Conservation (phyloP, 2,888 invertebrate genomes). For the Rhyacophila evoluta region DNA sequence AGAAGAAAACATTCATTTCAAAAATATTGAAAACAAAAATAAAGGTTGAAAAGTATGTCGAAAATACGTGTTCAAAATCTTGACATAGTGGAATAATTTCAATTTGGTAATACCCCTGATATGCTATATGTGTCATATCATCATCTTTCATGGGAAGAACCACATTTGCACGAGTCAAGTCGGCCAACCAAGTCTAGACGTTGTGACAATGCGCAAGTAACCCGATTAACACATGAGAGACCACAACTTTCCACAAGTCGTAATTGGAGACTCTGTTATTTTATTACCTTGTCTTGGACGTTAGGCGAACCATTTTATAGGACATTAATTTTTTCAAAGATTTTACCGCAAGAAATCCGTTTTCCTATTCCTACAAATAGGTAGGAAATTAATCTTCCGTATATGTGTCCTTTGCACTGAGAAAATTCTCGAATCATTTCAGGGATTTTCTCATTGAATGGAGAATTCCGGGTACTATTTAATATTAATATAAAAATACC, state of each 20-base stretch:
- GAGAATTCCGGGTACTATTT: too few relatives aligned
- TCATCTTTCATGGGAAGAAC: neutral
- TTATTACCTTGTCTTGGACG: constrained; percentile 12
- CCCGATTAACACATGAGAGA: neutral
- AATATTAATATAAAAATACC: too few relatives aligned
- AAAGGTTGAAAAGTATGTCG: too few relatives aligned
- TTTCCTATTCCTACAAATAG: neutral
- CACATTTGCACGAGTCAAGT: neutral
- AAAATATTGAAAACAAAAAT: too few relatives aligned
- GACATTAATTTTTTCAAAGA: constrained; percentile 22
- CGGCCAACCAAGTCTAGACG: constrained; percentile 38
- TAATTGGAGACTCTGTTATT: neutral
- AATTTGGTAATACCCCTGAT: neutral
- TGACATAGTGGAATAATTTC: too few relatives aligned
- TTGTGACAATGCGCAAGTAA: constrained; percentile 32
- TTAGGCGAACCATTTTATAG: constrained; percentile 10
- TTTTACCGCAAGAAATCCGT: constrained; percentile 6
- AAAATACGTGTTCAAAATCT: too few relatives aligned
- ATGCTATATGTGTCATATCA: neutral
- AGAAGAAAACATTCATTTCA: too few relatives aligned
- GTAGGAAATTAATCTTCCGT: constrained; percentile 10
- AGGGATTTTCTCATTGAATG: neutral
- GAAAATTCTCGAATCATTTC: neutral
- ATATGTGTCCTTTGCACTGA: neutral
- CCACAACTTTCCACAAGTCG: constrained; percentile 6